Evolutionary conservation across 2,113 vertebrate species (phyloP).

Genomic region (Bufo bufo): DNA sequence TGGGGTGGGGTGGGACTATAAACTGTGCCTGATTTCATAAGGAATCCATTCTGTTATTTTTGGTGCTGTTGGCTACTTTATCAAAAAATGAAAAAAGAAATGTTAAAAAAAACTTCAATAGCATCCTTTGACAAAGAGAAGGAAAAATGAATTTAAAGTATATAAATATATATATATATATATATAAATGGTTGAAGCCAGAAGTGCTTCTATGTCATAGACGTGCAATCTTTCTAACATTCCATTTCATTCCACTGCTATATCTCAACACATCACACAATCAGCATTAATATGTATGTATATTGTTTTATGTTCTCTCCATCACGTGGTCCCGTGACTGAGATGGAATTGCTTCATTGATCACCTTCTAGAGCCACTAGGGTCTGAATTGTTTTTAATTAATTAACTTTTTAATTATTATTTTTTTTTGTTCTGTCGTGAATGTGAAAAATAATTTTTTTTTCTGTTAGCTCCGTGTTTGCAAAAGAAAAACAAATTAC

Average conservation of each 20-base stretch:
- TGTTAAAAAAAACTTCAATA: slow-evolving; percentile 74
- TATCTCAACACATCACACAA: slow-evolving; percentile 73
- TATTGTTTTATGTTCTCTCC: slow-evolving; percentile 64
- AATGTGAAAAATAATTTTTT: slow-evolving; percentile 90
- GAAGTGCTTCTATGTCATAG: slow-evolving; percentile 86
- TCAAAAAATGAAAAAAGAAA: slow-evolving; percentile 81
- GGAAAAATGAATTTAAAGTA: slow-evolving; percentile 44
- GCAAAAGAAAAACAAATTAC: slow-evolving; percentile 77
- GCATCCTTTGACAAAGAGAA: slow-evolving; percentile 77
- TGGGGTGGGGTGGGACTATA: slow-evolving; percentile 72
- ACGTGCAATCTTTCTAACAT: slow-evolving; percentile 99
- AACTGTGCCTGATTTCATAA: slow-evolving; percentile 96
- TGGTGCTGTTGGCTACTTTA: slow-evolving; percentile 98
- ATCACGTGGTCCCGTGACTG: not conserved
- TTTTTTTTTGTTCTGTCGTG: slow-evolving; percentile 70
- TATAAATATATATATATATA: slow-evolving; percentile 49
- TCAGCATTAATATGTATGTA: slow-evolving; percentile 77
- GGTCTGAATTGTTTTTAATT: slow-evolving; percentile 78
- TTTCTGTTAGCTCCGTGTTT: slow-evolving; percentile 70
- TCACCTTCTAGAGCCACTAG: slow-evolving; percentile 92
- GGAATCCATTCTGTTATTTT: slow-evolving; percentile 90
- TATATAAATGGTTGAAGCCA: slow-evolving; percentile 76
- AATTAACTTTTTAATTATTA: slow-evolving; percentile 66
- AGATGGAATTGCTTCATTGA: slow-evolving; percentile 62
- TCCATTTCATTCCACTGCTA: slow-evolving; percentile 87